Conservation (phyloP, 2,888 invertebrate species). For the Steinernema carpocapsae region DNA sequence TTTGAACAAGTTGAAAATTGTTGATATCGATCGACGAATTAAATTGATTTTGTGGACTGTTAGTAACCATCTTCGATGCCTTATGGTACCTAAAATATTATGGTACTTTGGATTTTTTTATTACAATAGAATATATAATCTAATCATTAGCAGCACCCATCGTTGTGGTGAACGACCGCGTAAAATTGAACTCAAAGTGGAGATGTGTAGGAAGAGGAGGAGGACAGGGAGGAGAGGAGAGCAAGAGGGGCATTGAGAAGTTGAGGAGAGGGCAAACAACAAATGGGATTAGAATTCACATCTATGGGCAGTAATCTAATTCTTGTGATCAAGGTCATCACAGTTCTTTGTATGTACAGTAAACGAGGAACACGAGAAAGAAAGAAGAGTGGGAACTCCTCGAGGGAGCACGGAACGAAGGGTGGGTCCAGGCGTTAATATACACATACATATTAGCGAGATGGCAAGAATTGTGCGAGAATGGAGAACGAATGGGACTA, state of each 20-base stretch:
- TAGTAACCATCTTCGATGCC: no score
- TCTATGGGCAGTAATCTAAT: conserved; percentile 34
- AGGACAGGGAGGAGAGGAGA: background rate
- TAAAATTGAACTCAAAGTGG: conserved; percentile 21
- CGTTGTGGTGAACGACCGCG: conserved; percentile 29
- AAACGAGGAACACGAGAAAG: conserved; percentile 5
- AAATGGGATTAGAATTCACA: conserved; percentile 17
- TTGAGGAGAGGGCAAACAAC: background rate
- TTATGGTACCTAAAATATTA: no score
- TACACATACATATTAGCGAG: conserved; percentile 26
- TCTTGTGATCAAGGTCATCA: conserved; percentile 27
- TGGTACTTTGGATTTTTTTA: background rate
- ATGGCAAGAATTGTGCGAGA: conserved; percentile 23
- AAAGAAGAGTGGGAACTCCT: background rate
- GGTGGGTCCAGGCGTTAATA: conserved; percentile 7
- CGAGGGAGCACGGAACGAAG: background rate
- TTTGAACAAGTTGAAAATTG: no score
- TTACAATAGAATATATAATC: conserved; percentile 30
- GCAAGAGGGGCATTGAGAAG: background rate
- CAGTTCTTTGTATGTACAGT: conserved; percentile 14
- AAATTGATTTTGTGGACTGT: no score
- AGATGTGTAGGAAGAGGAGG: background rate
- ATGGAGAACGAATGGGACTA: conserved; percentile 29
- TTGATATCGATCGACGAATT: no score
- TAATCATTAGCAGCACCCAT: conserved; percentile 32